These are phyloP conservation scores for Protomyctophum bolini DNA, from an alignment of 2,113 vertebrate species.

Conservation along the genomic window DNA sequence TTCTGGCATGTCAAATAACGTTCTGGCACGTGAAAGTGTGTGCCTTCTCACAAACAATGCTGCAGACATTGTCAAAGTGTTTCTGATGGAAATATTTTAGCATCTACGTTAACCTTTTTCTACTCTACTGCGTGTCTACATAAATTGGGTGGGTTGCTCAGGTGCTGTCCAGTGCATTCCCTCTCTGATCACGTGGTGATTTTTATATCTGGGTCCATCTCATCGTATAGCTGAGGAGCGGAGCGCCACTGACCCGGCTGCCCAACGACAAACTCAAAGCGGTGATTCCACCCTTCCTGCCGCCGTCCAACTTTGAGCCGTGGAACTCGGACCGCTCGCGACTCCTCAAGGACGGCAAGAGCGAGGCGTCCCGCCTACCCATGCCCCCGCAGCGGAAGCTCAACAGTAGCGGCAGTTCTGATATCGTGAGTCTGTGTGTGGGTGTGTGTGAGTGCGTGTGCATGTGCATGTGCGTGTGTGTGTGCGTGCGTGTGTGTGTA, in stretches of 20 bases:
- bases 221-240: slow-evolving; percentile 74
- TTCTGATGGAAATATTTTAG: not conserved
- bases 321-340: slow-evolving; percentile 91
- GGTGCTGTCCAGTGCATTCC: too few relatives aligned
- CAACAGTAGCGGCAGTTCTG: slow-evolving; percentile 84
- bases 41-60: too few relatives aligned
- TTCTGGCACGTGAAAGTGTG: too few relatives aligned
- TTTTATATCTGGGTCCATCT: too few relatives aligned
- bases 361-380: slow-evolving; percentile 80
- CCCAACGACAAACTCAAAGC: slow-evolving; percentile 97
- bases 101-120: not conserved
- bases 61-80: too few relatives aligned
- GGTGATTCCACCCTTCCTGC: slow-evolving; percentile 96
- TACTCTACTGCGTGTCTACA: too few relatives aligned
- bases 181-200: too few relatives aligned
- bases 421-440: slow-evolving; percentile 80
- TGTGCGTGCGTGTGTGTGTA: slow-evolving; percentile 9
- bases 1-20: too few relatives aligned
- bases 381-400: slow-evolving; percentile 86
- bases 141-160: too few relatives aligned
- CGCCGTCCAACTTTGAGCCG: slow-evolving; percentile 94
- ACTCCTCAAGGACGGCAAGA: slow-evolving; percentile 81
- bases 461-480: not conserved
- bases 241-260: slow-evolving; percentile 90
- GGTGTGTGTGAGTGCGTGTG: not conserved